These are phyloP conservation scores for Chrysocyon brachyurus DNA, from an alignment of 2,797 vertebrate species.

Conservation along the genomic window DNA sequence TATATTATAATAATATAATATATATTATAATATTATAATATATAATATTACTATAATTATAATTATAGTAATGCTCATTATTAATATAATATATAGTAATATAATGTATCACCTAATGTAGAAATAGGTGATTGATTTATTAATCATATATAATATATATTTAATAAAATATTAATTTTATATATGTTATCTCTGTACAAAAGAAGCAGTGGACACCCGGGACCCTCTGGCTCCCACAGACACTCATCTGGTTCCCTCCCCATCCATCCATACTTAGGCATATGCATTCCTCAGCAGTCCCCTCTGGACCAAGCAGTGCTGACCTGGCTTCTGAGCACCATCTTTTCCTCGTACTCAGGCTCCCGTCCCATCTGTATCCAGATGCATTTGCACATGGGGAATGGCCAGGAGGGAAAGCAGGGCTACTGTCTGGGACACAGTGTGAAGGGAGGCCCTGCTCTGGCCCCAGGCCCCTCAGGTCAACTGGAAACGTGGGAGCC, in stretches of 20 bases:
- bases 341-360: too few relatives aligned
- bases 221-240: background rate
- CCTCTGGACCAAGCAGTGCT: fast-evolving
- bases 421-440: too few relatives aligned
- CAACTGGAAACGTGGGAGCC: background rate
- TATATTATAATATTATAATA: too few relatives aligned
- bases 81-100: background rate
- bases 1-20: background rate
- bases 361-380: too few relatives aligned
- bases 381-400: background rate
- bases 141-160: background rate
- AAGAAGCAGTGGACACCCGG: background rate
- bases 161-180: background rate
- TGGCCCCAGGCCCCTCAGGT: background rate
- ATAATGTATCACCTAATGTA: background rate
- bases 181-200: too few relatives aligned
- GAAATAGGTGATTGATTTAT: too few relatives aligned
- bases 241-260: too few relatives aligned
- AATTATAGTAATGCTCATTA: too few relatives aligned
- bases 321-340: fast-evolving
- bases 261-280: fast-evolving
- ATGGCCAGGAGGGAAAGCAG: background rate
- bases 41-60: background rate
- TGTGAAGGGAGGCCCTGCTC: background rate
- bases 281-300: too few relatives aligned